Evolutionary conservation across 2,113 vertebrate genomes (phyloP).

Genomic region (Tyrannus savana): DNA sequence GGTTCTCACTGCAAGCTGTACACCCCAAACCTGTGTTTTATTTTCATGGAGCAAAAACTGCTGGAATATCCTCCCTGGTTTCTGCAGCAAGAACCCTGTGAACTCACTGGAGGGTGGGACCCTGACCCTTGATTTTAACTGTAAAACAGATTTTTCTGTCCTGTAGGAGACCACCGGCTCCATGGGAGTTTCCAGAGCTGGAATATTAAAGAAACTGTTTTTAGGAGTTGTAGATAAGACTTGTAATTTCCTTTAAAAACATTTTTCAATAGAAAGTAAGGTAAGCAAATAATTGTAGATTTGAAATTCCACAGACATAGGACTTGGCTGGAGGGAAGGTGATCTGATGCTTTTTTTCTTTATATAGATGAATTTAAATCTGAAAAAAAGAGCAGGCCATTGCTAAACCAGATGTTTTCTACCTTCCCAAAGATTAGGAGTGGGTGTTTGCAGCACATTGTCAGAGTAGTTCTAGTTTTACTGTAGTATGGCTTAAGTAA

Average conservation of each 20-base stretch:
- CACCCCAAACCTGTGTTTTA: not conserved
- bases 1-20: not conserved
- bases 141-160: not conserved
- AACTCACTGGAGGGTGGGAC: rapidly evolving
- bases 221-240: not conserved
- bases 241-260: not conserved
- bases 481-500: no score
- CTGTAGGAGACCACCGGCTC: not conserved
- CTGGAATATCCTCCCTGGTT: not conserved
- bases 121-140: not conserved
- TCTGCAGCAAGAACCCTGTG: not conserved
- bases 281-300: rapidly evolving
- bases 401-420: not conserved
- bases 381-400: not conserved
- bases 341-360: not conserved
- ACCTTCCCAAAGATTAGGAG: not conserved
- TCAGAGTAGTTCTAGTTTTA: not conserved
- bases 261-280: not conserved
- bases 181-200: not conserved
- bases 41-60: not conserved
- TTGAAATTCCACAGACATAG: not conserved
- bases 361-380: not conserved
- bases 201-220: not conserved
- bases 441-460: not conserved
- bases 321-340: not conserved